Base-by-base conservation (phyloP, 2,888 invertebrate species). In the Trichogramma dendrolimi region DNA sequence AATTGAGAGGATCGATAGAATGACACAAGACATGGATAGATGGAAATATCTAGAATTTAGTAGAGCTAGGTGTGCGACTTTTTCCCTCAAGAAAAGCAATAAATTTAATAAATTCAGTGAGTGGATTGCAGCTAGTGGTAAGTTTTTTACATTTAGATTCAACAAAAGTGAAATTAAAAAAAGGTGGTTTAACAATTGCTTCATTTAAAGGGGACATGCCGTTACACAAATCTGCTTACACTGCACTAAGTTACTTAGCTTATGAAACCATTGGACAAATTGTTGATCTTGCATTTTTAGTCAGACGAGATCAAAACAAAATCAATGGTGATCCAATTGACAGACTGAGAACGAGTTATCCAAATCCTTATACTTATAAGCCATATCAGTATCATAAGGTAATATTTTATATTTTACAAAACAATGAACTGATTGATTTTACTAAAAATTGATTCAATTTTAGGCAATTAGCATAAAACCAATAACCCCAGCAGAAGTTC, bases 191-290 rank as follows among this genome's bases (percentile, higher is more conserved):
- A 55, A 62, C 49, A 7, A 58, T 10, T 48, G 42, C 38, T 48
- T 27, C 64, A 38, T 50, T 72, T 71, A 41, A 52, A 78, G 78
- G 70, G 44, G 87, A 89, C 67, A 75, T 87, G 27, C 85, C 82
- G 50, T 82, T 90, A 55, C 81, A 84, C 0, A 79, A 81, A 14
- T 81, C 85, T 55, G 91, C 90, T 0, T 81, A 91, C 70, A 90
- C 91, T 73, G 87, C 94, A 4, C 78, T 96, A 65, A 86, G 90
- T 53, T 95, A 94, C 75, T 82, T 94, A 68, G 93, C 94, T 0
- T 92, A 92, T 76, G 94, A 96, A 81, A 92, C 92, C 0, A 90
- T 96, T 6, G 94, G 94, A 0, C 90, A 93, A 75, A 86, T 95
- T 61, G 87, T 92, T 2, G 95, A 95, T 79, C 86, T 89, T 69